phyloP scores from a whole-genome alignment of 1,140 invertebrate genomes.

The Drosophila neocordata region DNA sequence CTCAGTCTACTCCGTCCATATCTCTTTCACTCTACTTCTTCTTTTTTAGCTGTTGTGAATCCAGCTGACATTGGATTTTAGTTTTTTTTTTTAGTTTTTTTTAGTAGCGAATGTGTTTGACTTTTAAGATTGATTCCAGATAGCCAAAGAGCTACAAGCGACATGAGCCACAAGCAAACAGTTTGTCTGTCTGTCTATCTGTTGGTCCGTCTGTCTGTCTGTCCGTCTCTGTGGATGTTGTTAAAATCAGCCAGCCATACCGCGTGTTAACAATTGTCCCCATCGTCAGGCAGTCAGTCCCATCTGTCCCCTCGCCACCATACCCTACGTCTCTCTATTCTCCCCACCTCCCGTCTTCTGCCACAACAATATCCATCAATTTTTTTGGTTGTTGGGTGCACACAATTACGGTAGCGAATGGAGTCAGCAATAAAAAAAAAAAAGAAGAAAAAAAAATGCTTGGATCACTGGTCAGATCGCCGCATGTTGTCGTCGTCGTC shows the following conservation, averaged over 20 bases:
- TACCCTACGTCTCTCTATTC: too few species aligned
- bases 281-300: slow-evolving; percentile 20
- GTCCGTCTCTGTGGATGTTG: not conserved
- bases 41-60: too few species aligned
- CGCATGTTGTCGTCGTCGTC: slow-evolving; percentile 49
- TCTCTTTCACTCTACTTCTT: not conserved
- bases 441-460: slow-evolving; percentile 41
- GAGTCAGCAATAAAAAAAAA: slow-evolving; percentile 40
- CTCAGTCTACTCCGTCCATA: not conserved
- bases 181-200: not conserved
- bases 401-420: slow-evolving; percentile 66
- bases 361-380: slow-evolving; percentile 8
- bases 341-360: not conserved
- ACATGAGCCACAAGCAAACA: slow-evolving; percentile 10
- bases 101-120: slow-evolving; percentile 45
- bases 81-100: too few species aligned
- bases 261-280: slow-evolving; percentile 61
- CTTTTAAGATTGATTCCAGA: slow-evolving; percentile 72
- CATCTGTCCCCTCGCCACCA: not conserved
- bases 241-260: not conserved
- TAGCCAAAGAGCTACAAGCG: slow-evolving; percentile 51
- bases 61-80: slow-evolving; percentile 47
- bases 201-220: not conserved
- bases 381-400: slow-evolving; percentile 31
- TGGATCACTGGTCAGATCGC: slow-evolving; percentile 50